Conservation (phyloP, 2,113 vertebrate genomes). For the Hippopotamus amphibius region DNA sequence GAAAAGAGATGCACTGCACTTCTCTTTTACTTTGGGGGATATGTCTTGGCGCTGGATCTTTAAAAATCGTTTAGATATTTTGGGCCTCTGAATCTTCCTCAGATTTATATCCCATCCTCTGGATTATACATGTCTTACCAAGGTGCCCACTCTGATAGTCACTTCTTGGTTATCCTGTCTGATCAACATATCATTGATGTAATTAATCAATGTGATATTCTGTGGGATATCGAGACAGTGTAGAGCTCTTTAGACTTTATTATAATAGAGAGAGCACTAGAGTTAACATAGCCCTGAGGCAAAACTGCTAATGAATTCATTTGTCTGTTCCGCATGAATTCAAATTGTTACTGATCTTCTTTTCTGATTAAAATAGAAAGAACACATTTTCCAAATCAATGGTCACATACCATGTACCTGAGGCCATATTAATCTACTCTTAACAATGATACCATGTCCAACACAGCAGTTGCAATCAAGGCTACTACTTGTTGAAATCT, state of each 20-base stretch:
- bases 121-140: not conserved
- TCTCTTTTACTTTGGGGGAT: conserved; percentile 25
- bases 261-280: conserved; percentile 25
- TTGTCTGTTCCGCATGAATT: conserved; percentile 65
- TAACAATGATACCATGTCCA: conserved; percentile 25
- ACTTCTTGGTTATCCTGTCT: conserved; percentile 30
- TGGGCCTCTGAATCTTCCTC: not conserved
- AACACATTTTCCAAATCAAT: conserved; percentile 61
- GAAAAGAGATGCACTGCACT: not conserved
- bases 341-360: conserved; percentile 43
- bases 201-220: conserved; percentile 15
- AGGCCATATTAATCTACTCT: conserved; percentile 50
- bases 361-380: conserved; percentile 55
- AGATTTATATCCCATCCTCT: not conserved
- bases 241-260: conserved; percentile 18
- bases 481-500: not conserved
- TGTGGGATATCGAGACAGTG: conserved; percentile 2
- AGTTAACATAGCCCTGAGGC: conserved; percentile 27
- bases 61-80: not conserved
- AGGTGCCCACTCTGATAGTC: not conserved
- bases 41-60: not conserved
- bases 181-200: conserved; percentile 32
- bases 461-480: not conserved
- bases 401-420: conserved; percentile 33
- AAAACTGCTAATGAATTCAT: conserved; percentile 64